These are phyloP conservation scores for Epirrhoe alternata DNA, from an alignment of 2,888 invertebrate species.

Conservation along the genomic window DNA sequence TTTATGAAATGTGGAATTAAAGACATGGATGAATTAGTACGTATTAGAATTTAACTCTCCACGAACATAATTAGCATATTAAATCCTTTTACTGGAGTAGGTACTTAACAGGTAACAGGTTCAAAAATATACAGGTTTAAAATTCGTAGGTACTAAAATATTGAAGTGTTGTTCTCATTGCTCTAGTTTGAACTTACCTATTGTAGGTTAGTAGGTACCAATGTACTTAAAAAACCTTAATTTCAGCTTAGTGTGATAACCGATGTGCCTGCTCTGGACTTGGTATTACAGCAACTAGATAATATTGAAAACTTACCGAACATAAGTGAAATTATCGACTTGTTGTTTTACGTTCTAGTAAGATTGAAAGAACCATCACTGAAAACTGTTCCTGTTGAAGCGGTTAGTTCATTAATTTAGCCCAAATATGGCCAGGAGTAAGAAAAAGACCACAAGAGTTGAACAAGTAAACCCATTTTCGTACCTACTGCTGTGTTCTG, in stretches of 20 bases:
- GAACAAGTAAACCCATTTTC: too few relatives aligned
- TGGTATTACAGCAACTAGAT: constrained; percentile 79
- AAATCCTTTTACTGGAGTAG: too few relatives aligned
- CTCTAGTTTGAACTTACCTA: too few relatives aligned
- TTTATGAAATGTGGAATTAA: constrained; percentile 86
- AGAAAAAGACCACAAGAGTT: too few relatives aligned
- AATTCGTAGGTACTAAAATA: too few relatives aligned
- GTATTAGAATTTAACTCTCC: constrained; percentile 17
- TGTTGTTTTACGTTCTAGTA: constrained; percentile 88
- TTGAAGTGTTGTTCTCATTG: too few relatives aligned
- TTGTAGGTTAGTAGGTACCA: too few relatives aligned
- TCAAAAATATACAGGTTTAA: too few relatives aligned
- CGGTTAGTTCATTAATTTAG: constrained; percentile 64
- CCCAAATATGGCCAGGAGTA: too few relatives aligned
- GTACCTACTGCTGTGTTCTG: too few relatives aligned
- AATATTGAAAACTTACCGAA: constrained; percentile 71
- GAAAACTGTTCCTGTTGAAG: constrained; percentile 81
- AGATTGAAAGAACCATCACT: constrained; percentile 86
- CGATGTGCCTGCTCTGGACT: constrained; percentile 84
- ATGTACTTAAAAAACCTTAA: not conserved
- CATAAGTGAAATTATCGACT: constrained; percentile 83
- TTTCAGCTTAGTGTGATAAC: constrained; percentile 83
- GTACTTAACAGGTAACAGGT: not conserved
- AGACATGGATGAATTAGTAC: constrained; percentile 88
- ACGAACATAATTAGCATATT: not conserved